These are phyloP conservation scores for Distichodus sexfasciatus DNA, from an alignment of 2,797 vertebrate genomes.

Conservation along the genomic window DNA sequence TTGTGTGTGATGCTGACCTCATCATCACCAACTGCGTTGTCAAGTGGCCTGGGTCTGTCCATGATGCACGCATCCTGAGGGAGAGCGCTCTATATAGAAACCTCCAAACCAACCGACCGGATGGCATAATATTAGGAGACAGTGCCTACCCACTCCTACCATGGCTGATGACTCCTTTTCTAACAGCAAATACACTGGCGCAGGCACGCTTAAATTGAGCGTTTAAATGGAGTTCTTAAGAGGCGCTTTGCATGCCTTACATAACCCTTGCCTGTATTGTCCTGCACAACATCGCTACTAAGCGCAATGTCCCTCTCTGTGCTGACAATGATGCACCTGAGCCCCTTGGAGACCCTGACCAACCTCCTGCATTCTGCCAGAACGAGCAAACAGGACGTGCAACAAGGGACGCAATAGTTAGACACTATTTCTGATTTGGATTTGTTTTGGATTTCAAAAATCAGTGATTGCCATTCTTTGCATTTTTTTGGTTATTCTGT, in stretches of 20 bases:
- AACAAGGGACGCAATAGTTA: too few relatives aligned
- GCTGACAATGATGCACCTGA: background rate
- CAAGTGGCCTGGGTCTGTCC: slow-evolving; percentile 37
- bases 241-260: slow-evolving; percentile 23
- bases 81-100: slow-evolving; percentile 14
- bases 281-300: background rate
- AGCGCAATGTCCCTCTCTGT: background rate
- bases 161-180: slow-evolving; percentile 37
- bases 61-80: slow-evolving; percentile 26
- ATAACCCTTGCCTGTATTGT: background rate
- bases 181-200: slow-evolving; percentile 8
- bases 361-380: background rate
- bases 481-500: too few relatives aligned
- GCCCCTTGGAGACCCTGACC: background rate
- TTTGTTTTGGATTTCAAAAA: too few relatives aligned
- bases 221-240: slow-evolving; percentile 26
- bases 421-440: too few relatives aligned
- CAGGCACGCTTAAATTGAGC: slow-evolving; percentile 16
- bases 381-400: background rate
- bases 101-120: slow-evolving; percentile 26
- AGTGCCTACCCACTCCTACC: too few relatives aligned
- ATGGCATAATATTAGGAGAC: slow-evolving; percentile 36
- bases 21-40: slow-evolving; percentile 30
- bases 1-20: slow-evolving; percentile 22
- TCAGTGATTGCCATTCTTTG: too few relatives aligned